Conservation (phyloP, 2,113 vertebrate genomes). For the Pteropus alecto region DNA sequence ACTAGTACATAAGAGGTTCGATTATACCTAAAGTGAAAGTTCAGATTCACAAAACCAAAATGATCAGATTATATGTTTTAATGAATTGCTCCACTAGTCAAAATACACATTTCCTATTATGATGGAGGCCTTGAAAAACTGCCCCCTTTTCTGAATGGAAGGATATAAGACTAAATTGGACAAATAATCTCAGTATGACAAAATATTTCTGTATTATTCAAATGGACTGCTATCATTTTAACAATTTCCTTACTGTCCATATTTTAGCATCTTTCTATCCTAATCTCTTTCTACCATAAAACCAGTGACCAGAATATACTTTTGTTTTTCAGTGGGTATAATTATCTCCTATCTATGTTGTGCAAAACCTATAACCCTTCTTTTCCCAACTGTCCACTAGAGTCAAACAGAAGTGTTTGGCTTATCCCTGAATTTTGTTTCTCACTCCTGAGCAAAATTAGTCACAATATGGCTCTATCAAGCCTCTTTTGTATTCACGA, state of each 20-base stretch:
- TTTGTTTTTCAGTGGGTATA: not conserved
- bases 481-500: conserved; percentile 41
- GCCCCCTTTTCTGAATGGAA: conserved; percentile 62
- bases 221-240: conserved; percentile 10
- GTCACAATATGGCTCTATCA: conserved; percentile 42
- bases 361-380: conserved; percentile 58
- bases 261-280: conserved; percentile 20
- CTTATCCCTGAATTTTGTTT: conserved; percentile 67
- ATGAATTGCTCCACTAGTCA: conserved; percentile 42
- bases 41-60: conserved; percentile 51
- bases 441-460: conserved; percentile 71
- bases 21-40: conserved; percentile 42
- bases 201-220: conserved; percentile 66
- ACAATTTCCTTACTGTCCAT: conserved; percentile 33
- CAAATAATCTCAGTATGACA: conserved; percentile 61
- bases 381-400: conserved; percentile 14
- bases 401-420: conserved; percentile 54
- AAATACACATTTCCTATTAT: conserved; percentile 66
- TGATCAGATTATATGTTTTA: conserved; percentile 18
- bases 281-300: conserved; percentile 39
- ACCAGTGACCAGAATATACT: conserved; percentile 54
- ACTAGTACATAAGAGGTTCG: conserved; percentile 37
- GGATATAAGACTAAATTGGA: conserved; percentile 47
- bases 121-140: conserved; percentile 56
- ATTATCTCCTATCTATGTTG: conserved; percentile 13